Evolutionary conservation across 2,113 vertebrate species (phyloP).

Genomic region (Notothenia rossii): DNA sequence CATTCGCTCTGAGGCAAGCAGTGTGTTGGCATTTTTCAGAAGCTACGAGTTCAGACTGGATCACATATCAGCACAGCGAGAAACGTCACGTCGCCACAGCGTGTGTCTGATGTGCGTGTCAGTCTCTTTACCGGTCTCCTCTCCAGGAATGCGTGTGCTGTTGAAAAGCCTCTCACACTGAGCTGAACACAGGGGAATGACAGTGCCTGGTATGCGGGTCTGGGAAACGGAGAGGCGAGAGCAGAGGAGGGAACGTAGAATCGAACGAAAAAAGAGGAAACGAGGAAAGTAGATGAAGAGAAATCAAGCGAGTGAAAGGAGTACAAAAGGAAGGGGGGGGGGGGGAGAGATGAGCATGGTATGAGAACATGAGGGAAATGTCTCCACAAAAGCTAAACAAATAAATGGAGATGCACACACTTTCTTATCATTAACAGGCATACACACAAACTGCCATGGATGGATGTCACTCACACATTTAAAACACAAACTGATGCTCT

Average conservation of each 20-base stretch:
- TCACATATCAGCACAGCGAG: not conserved
- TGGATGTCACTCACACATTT: constrained; percentile 24
- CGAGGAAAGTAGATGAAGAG: constrained; percentile 6
- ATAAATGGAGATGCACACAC: constrained; percentile 12
- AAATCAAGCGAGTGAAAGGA: constrained; percentile 27
- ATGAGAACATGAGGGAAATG: constrained; percentile 59
- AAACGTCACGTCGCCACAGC: not conserved
- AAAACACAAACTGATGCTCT: not conserved
- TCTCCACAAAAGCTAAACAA: constrained; percentile 16
- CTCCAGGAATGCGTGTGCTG: constrained; percentile 87
- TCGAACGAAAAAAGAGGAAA: constrained; percentile 14
- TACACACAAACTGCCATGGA: constrained; percentile 29
- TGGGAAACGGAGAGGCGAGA: constrained; percentile 69
- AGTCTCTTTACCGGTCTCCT: constrained; percentile 85
- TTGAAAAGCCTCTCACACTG: constrained; percentile 90
- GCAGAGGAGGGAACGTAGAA: constrained; percentile 27
- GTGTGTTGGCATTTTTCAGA: not conserved
- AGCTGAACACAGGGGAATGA: constrained; percentile 88
- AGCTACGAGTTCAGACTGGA: not conserved
- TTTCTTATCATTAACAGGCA: constrained; percentile 2
- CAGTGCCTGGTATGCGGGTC: constrained; percentile 85
- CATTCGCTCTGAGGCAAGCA: constrained; percentile 17
- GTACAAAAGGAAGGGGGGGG: constrained; percentile 18
- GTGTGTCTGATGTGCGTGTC: constrained; percentile 35
- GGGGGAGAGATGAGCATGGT: constrained; percentile 40